phyloP scores from a whole-genome alignment of 2,113 vertebrate genomes.

The Triplophysa rosa region DNA sequence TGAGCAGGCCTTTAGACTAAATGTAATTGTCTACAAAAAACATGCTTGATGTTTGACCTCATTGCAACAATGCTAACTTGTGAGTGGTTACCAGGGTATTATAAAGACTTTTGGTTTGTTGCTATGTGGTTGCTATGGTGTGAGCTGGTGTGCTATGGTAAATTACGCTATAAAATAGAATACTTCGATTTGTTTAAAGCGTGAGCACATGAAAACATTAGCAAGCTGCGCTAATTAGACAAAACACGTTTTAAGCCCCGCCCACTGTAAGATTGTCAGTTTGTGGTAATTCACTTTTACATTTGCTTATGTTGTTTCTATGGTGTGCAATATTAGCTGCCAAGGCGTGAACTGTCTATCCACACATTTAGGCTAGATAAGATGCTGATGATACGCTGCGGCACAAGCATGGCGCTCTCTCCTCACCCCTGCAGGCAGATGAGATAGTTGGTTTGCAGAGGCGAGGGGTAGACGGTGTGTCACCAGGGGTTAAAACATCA shows the following conservation, averaged over 20 bases:
- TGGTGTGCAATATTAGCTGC: constrained; percentile 18
- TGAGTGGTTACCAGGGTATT: too few relatives aligned
- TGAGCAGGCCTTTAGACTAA: too few relatives aligned
- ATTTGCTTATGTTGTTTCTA: constrained; percentile 4
- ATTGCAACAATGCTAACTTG: too few relatives aligned
- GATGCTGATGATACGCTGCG: constrained; percentile 19
- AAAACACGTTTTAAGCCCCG: not conserved
- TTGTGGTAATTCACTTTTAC: not conserved
- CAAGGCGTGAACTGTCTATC: not conserved
- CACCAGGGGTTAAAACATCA: constrained; percentile 38
- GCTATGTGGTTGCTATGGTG: too few relatives aligned
- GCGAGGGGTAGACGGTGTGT: constrained; percentile 9
- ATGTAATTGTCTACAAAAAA: too few relatives aligned
- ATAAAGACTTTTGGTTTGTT: too few relatives aligned
- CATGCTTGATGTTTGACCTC: too few relatives aligned
- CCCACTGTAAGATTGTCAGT: not conserved
- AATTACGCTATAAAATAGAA: not conserved
- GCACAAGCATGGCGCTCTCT: not conserved
- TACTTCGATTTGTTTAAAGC: not conserved
- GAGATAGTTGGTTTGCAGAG: constrained; percentile 23
- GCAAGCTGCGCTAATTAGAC: not conserved
- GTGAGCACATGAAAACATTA: not conserved
- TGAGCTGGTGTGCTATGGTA: too few relatives aligned
- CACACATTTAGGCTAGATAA: constrained; percentile 11
- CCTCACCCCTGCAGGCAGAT: constrained; percentile 26